phyloP scores from a whole-genome alignment of 2,797 vertebrate genomes.

The Silurus aristotelis region DNA sequence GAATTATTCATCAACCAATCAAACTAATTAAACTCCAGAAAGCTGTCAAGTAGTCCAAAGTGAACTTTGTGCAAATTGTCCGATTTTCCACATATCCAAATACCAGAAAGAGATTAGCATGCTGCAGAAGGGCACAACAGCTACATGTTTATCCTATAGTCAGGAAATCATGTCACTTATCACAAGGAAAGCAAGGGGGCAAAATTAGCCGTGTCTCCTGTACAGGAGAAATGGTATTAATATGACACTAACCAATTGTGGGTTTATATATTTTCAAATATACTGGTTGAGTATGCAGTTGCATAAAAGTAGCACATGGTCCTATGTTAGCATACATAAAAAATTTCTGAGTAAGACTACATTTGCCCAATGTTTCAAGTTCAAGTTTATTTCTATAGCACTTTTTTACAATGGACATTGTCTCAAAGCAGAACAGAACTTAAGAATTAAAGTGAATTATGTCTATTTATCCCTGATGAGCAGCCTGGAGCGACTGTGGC shows the following conservation, averaged over 20 bases:
- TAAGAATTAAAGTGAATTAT: too few relatives aligned
- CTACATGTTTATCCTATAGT: neutral
- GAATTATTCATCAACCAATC: neutral
- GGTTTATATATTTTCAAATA: neutral
- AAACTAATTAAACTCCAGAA: constrained; percentile 7
- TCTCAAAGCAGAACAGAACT: too few relatives aligned
- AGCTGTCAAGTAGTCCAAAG: neutral
- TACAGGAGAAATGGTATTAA: neutral
- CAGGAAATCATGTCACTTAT: neutral
- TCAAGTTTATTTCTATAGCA: too few relatives aligned
- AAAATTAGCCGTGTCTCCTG: neutral
- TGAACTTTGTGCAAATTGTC: neutral
- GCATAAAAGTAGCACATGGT: neutral
- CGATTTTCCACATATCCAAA: neutral
- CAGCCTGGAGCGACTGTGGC: too few relatives aligned
- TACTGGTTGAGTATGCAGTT: neutral
- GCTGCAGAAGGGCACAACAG: neutral
- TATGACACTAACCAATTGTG: neutral
- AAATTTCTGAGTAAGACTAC: neutral
- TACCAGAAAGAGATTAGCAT: neutral
- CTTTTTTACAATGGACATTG: too few relatives aligned
- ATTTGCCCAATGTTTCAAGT: neutral
- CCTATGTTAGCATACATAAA: neutral
- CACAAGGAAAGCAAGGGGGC: neutral
- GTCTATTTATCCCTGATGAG: too few relatives aligned